Evolutionary conservation across 2,888 invertebrate genomes (phyloP), one percentile per base, ranked within the genome.

Genomic region (Tridacna crocea): DNA sequence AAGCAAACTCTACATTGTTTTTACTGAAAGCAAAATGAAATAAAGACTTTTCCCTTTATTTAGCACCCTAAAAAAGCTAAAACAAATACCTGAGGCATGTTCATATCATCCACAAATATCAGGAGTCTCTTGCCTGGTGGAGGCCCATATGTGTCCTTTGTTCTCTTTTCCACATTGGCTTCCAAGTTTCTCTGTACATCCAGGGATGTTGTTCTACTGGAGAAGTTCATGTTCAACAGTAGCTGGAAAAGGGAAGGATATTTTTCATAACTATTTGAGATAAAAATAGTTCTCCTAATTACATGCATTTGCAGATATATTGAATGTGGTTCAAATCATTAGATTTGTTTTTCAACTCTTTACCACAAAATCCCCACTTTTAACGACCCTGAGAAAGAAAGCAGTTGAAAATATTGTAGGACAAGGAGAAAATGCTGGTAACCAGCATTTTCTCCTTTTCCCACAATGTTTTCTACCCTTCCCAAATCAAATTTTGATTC

Each of bases 71-170:
- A 6, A 55, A 19, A 1, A 55, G 3, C 2, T 55, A 19, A 55
- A 19, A 19, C 17, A 68, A 75, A 15, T 68, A 97, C 96, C 94
- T 96, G 96, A 51, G 98, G 98, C 98, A 98, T 98, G 93, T 98
- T 98, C 96, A 98, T 97, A 92, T 99, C 98, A 92, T 99, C 98
- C 87, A 98, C 97, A 92, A 98, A 99, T 86, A 98, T 96, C 58
- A 98, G 96, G 93, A 98, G 96, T 92, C 97, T 97, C 95, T 98
- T 98, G 51, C 98, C 98, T 80, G 97, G 96, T 0, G 98, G 97
- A 55, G 98, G 98, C 0, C 98, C 98, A 92, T 97, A 98, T 6
- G 97, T 96, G 92, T 98, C 97, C 93, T 98, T 98, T 0, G 98
- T 98, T 79, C 98, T 95, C 93, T 98, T 98, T 93, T 98, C 98